Evolutionary conservation across 2,888 invertebrate genomes (phyloP).

Genomic region (Diarsia dahlii): DNA sequence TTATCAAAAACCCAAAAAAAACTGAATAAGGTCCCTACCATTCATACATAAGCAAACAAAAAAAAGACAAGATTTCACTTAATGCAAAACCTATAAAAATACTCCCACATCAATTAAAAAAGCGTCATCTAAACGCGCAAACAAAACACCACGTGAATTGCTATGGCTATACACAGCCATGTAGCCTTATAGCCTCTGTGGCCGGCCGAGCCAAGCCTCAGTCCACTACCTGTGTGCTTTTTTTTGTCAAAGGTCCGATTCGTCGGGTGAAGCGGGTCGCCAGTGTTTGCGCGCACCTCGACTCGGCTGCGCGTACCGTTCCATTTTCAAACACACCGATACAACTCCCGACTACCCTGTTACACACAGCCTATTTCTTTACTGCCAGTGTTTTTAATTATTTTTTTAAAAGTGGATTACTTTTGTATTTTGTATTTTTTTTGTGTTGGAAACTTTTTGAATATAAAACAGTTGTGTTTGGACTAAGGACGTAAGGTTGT

Average conservation of each 20-base stretch:
- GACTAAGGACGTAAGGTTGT: constrained; percentile 62
- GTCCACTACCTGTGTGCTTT: constrained; percentile 78
- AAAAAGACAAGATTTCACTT: constrained; percentile 20
- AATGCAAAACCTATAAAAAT: constrained; percentile 30
- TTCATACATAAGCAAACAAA: constrained; percentile 21
- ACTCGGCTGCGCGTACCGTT: constrained; percentile 78
- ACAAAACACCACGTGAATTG: constrained; percentile 64
- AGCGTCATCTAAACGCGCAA: constrained; percentile 33
- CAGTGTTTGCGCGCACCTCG: constrained; percentile 84
- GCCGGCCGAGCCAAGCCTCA: constrained; percentile 56
- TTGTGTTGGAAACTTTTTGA: constrained; percentile 39
- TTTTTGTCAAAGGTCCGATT: constrained; percentile 84
- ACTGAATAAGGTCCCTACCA: background rate
- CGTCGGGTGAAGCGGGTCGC: constrained; percentile 76
- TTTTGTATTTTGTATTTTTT: background rate
- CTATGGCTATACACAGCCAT: constrained; percentile 33
- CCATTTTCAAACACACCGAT: constrained; percentile 35
- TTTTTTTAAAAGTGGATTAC: constrained; percentile 13
- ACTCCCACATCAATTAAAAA: constrained; percentile 61
- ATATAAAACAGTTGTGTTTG: constrained; percentile 37
- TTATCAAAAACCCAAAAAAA: background rate
- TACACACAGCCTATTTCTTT: background rate
- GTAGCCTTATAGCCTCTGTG: constrained; percentile 32
- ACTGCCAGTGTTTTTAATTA: constrained; percentile 3
- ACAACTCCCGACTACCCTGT: constrained; percentile 42